Evolutionary conservation across 2,113 vertebrate species (phyloP).

Genomic region (Scalopus aquaticus): DNA sequence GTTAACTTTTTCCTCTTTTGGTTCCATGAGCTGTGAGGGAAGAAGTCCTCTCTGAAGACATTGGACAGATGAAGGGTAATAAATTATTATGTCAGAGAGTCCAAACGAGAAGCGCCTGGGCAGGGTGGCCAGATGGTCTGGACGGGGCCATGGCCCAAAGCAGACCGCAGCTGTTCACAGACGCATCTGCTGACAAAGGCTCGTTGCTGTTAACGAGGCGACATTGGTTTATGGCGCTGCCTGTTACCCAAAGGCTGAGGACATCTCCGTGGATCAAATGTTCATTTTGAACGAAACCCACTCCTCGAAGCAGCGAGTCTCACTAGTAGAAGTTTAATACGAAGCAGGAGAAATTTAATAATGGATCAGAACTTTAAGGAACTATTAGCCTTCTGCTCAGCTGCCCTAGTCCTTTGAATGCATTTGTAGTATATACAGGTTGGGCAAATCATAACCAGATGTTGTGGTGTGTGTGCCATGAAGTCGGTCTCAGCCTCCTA

Average conservation of each 20-base stretch:
- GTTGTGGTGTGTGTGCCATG: not conserved
- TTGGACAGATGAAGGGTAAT: constrained; percentile 70
- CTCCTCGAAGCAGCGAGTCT: constrained; percentile 58
- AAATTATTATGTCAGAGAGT: constrained; percentile 77
- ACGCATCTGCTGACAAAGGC: constrained; percentile 72
- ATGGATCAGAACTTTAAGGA: constrained; percentile 72
- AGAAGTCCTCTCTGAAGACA: constrained; percentile 68
- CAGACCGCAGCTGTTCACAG: constrained; percentile 80
- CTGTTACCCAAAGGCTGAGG: too few species aligned
- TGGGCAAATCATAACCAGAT: constrained; percentile 65
- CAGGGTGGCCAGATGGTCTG: constrained; percentile 79
- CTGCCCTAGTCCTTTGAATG: constrained; percentile 32
- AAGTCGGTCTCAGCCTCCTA: constrained; percentile 48
- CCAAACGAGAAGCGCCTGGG: constrained; percentile 75
- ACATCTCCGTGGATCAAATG: not conserved
- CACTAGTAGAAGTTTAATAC: constrained; percentile 74
- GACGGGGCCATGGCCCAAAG: constrained; percentile 53
- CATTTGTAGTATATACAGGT: constrained; percentile 62
- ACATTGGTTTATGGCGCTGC: too few species aligned
- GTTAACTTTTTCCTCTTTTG: not conserved
- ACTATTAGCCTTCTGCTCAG: constrained; percentile 49
- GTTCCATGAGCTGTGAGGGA: constrained; percentile 53
- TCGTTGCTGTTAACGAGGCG: too few species aligned
- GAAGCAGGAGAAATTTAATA: constrained; percentile 71
- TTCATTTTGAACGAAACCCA: constrained; percentile 72